These are phyloP conservation scores for Diadophis punctatus DNA, from an alignment of 2,113 vertebrate genomes.

Conservation along the genomic window DNA sequence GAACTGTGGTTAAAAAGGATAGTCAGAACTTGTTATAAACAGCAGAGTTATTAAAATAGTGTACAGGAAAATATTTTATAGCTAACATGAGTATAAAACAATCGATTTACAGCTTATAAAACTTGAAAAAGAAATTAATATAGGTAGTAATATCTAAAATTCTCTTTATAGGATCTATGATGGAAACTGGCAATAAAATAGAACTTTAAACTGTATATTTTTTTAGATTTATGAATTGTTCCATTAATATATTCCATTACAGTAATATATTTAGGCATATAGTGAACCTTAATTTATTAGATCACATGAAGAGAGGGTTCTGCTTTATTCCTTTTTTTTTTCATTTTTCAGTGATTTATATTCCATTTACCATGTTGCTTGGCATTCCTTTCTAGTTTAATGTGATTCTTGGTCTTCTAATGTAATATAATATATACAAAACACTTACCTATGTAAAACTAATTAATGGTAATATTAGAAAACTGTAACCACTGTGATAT, in stretches of 20 bases:
- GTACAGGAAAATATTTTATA: neutral
- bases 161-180: neutral
- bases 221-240: neutral
- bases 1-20: neutral
- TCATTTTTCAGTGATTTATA: neutral
- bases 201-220: neutral
- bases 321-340: neutral
- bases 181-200: neutral
- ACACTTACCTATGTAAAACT: neutral
- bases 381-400: neutral
- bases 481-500: neutral
- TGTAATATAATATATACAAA: neutral
- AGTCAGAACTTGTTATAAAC: neutral
- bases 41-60: neutral
- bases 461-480: neutral
- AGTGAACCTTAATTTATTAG: neutral
- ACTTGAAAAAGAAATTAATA: neutral
- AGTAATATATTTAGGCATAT: neutral
- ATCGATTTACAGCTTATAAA: neutral
- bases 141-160: neutral
- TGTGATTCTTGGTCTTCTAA: neutral
- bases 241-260: neutral
- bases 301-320: neutral
- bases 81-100: neutral
- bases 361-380: neutral